These are phyloP conservation scores for Invenusta paracnida DNA, from an alignment of 2,888 invertebrate genomes.

Conservation along the genomic window DNA sequence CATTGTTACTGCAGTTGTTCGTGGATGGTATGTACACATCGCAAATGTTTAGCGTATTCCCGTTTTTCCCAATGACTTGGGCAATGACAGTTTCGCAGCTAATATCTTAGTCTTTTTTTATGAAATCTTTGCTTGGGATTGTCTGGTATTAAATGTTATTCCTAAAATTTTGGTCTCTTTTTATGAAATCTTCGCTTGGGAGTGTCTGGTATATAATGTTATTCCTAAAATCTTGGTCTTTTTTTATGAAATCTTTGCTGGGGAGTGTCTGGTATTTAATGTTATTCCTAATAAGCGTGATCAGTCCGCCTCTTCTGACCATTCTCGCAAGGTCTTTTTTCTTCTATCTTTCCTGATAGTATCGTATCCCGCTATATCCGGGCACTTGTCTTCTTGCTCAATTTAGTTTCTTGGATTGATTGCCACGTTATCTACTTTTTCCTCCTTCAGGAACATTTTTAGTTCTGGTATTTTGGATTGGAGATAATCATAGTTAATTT, in stretches of 20 bases:
- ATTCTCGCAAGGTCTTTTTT: slow-evolving; percentile 14
- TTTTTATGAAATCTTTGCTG: no score
- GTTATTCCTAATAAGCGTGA: not conserved
- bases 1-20: not conserved
- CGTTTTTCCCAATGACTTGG: not conserved
- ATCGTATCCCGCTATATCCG: not conserved
- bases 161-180: no score
- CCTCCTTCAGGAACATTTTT: not conserved
- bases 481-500: not conserved
- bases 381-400: not conserved
- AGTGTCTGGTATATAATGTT: not conserved
- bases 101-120: not conserved
- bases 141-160: not conserved
- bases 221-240: no score
- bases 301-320: not conserved
- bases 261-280: not conserved
- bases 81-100: not conserved
- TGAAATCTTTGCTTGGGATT: not conserved
- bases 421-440: not conserved
- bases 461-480: not conserved
- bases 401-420: not conserved
- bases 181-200: not conserved
- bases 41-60: not conserved
- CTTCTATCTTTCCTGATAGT: slow-evolving; percentile 5
- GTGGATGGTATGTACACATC: not conserved